Percentiles rank a stretch among this genome's conserved stretches.
Evolutionary conservation across 92 coral and sea anemone species (phyloP).

Genomic region (Bergia puertoricense): DNA sequence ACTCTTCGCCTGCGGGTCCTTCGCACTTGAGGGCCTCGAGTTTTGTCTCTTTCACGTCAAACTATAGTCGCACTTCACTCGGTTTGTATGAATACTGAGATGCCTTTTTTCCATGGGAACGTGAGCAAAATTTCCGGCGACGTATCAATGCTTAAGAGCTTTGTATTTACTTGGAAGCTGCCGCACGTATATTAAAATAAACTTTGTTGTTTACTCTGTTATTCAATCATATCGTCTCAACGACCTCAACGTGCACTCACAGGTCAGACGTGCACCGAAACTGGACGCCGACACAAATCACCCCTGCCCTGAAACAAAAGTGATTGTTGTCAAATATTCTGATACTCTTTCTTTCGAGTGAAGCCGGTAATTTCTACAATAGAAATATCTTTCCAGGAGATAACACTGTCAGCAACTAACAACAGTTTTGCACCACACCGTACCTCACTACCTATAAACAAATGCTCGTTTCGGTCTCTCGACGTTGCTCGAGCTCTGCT

Average conservation of each 20-base stretch:
- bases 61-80: background rate
- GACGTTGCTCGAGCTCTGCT: constrained; percentile 12
- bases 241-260: too few species aligned
- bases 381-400: background rate
- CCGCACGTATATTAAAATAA: constrained; percentile 11
- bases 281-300: background rate
- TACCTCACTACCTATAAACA: background rate
- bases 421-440: constrained; percentile 2
- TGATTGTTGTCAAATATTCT: background rate
- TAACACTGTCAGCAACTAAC: constrained; percentile 12
- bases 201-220: constrained; percentile 12
- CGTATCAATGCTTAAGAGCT: background rate
- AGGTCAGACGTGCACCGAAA: background rate
- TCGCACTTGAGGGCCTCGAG: background rate
- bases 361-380: constrained; percentile 3
- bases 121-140: background rate
- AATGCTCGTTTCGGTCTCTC: constrained; percentile 4
- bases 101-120: background rate
- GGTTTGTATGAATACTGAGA: background rate
- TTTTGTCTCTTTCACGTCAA: too few species aligned
- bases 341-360: background rate
- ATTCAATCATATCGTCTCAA: constrained; percentile 18
- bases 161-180: background rate
- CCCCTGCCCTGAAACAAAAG: background rate
- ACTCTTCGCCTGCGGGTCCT: background rate